Percentiles rank a stretch among this genome's conserved stretches.
Evolutionary conservation across 2,113 vertebrate genomes (phyloP).

Genomic region (Candoia aspera): DNA sequence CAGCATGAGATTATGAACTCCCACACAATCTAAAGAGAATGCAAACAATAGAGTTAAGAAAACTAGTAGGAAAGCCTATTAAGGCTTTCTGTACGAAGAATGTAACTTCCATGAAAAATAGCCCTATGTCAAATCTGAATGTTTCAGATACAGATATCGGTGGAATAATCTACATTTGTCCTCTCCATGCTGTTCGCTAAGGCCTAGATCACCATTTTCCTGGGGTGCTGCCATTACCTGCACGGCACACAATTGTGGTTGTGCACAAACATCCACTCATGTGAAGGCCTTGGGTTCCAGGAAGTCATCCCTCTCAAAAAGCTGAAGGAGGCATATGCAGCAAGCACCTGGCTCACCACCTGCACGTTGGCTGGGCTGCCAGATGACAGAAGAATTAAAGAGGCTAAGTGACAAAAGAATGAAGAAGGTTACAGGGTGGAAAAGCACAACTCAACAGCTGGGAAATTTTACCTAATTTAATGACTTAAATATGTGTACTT

Average conservation of each 20-base stretch:
- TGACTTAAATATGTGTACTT: slow-evolving; percentile 36
- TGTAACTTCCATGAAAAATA: slow-evolving; percentile 50
- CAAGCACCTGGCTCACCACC: not conserved
- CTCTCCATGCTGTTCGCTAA: slow-evolving; percentile 26
- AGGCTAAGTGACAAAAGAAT: not conserved
- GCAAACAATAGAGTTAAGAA: slow-evolving; percentile 43
- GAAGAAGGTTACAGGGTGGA: not conserved
- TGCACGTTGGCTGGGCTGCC: not conserved
- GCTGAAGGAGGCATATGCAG: not conserved
- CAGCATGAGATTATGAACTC: slow-evolving; percentile 33
- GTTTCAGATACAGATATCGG: not conserved
- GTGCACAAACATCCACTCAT: not conserved
- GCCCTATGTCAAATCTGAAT: slow-evolving; percentile 42
- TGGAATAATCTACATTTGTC: slow-evolving; percentile 40
- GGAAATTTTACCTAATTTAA: slow-evolving; percentile 55
- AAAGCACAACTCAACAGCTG: slow-evolving; percentile 59
- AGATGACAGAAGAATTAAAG: not conserved
- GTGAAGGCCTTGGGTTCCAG: not conserved
- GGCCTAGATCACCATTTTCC: not conserved
- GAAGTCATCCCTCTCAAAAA: not conserved
- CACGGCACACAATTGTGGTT: not conserved
- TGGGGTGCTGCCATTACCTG: not conserved
- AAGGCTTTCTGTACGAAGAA: slow-evolving; percentile 47
- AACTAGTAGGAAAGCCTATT: slow-evolving; percentile 33
- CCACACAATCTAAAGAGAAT: slow-evolving; percentile 44